Percentiles rank a stretch among this genome's conserved stretches.
Evolutionary conservation across 2,797 vertebrate genomes (phyloP).

Genomic region (Clamator glandarius): DNA sequence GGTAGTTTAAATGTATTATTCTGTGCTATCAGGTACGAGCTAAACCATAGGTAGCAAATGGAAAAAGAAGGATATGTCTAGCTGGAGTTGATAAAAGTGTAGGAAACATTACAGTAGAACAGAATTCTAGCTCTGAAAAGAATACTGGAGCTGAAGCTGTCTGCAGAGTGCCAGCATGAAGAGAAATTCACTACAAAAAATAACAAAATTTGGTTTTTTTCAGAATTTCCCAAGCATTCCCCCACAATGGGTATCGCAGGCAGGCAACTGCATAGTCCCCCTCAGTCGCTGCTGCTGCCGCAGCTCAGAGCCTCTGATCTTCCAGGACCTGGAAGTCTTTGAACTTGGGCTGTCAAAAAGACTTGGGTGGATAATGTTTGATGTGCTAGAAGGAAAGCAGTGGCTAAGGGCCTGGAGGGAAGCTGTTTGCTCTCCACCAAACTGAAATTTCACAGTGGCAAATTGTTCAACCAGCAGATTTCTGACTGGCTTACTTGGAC

Average conservation of each 20-base stretch:
- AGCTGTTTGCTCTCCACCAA: background rate
- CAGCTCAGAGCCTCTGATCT: background rate
- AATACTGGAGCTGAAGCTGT: background rate
- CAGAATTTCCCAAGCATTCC: background rate
- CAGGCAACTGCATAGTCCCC: background rate
- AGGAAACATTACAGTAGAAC: background rate
- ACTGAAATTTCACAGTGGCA: background rate
- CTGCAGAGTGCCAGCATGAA: background rate
- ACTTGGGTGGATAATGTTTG: background rate
- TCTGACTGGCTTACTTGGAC: background rate
- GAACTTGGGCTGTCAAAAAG: background rate
- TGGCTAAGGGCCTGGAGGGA: background rate
- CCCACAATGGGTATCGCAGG: fast-evolving
- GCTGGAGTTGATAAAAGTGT: background rate
- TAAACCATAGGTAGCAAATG: background rate
- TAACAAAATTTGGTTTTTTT: background rate
- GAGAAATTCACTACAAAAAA: background rate
- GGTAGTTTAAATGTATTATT: background rate
- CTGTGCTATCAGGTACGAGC: background rate
- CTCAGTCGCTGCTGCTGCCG: background rate
- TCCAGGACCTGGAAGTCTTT: background rate
- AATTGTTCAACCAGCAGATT: background rate
- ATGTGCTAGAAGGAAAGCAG: background rate
- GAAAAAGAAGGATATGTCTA: background rate
- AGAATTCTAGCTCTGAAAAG: background rate